A percentile compares a stretch with the other conserved stretches of the same genome.
phyloP scores from a whole-genome alignment of 2,797 vertebrate genomes.

The Aulostomus chinensis region DNA sequence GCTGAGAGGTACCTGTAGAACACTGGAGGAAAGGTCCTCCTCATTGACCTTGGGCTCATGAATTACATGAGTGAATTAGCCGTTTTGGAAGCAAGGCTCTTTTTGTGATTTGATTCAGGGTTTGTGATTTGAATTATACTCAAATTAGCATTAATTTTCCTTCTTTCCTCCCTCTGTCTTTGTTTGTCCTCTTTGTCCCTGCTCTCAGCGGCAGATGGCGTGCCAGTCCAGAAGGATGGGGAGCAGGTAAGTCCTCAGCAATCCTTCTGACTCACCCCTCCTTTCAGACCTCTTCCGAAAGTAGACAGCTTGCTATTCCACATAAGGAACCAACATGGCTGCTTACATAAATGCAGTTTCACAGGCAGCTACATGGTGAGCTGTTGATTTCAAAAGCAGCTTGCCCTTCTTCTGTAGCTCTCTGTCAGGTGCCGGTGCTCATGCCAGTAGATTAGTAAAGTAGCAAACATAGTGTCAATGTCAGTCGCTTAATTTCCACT shows the following conservation, averaged over 20 bases:
- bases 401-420: conserved; percentile 12
- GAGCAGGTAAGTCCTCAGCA: conserved; percentile 89
- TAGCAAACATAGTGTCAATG: conserved; percentile 30
- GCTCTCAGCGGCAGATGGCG: conserved; percentile 88
- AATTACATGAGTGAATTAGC: no score
- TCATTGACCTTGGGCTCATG: no score
- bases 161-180: conserved; percentile 8
- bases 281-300: conserved; percentile 50
- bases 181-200: conserved; percentile 12
- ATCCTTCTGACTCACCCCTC: conserved; percentile 45
- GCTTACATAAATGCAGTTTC: conserved; percentile 37
- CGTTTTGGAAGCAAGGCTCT: neutral
- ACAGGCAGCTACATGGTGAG: conserved; percentile 36
- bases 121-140: neutral
- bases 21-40: neutral
- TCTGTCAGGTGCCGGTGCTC: conserved; percentile 34
- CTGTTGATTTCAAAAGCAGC: conserved; percentile 27
- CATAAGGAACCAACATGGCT: conserved; percentile 60
- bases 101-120: neutral
- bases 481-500: conserved; percentile 40
- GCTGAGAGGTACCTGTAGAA: neutral
- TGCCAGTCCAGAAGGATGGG: conserved; percentile 95
- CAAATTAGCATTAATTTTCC: conserved; percentile 2
- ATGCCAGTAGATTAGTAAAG: conserved; percentile 47
- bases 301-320: conserved; percentile 44